Conservation (phyloP, 2,888 invertebrate genomes). For the Halictus quadricinctus region DNA sequence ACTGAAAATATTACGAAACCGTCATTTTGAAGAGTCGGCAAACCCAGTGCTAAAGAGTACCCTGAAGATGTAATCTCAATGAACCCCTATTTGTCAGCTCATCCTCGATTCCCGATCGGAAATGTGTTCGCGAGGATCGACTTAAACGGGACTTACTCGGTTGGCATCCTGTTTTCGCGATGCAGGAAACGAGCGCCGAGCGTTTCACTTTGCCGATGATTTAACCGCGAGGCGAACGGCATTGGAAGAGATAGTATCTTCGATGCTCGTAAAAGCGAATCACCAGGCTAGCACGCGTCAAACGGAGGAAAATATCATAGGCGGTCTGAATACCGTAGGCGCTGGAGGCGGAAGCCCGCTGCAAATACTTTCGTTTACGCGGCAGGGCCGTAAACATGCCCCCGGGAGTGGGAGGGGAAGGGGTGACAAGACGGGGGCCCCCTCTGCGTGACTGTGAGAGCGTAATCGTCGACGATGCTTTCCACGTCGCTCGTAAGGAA, state of each 20-base stretch:
- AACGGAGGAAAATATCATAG: conserved; percentile 55
- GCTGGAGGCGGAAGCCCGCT: conserved; percentile 48
- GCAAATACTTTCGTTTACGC: conserved; percentile 58
- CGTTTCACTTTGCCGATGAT: conserved; percentile 37
- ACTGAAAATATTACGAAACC: no score
- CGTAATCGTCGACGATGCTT: conserved; percentile 49
- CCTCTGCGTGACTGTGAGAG: conserved; percentile 25
- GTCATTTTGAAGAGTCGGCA: no score
- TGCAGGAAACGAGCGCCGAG: conserved; percentile 25
- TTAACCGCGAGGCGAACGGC: neutral
- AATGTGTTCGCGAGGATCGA: neutral
- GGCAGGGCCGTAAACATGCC: conserved; percentile 52
- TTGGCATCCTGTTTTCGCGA: neutral
- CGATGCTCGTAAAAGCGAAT: conserved; percentile 47
- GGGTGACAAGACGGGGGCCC: neutral
- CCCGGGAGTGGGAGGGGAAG: conserved; percentile 8
- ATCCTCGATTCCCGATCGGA: neutral
- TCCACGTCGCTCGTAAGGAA: conserved; percentile 60
- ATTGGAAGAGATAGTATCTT: conserved; percentile 22
- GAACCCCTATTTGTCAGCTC: neutral
- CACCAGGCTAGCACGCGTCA: conserved; percentile 45
- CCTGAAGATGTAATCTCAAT: neutral
- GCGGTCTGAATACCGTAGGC: conserved; percentile 37
- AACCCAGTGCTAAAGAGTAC: no score
- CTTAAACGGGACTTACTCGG: neutral